A percentile compares a stretch with the other conserved stretches of the same genome.
These are phyloP conservation scores for Parambassis ranga DNA, from an alignment of 2,797 vertebrate species.

Conservation along the genomic window DNA sequence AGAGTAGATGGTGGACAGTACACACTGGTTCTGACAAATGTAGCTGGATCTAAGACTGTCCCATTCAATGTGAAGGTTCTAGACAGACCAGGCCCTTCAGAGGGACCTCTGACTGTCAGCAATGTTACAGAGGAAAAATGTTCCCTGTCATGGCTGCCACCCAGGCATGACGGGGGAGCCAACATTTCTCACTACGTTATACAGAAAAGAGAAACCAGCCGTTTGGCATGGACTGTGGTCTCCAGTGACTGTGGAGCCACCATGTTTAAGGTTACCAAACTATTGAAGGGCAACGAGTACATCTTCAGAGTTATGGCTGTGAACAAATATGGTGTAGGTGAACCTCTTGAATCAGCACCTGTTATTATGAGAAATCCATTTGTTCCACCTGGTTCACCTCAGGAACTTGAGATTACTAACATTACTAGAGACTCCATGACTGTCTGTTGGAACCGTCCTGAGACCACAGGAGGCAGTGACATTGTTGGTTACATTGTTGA, in stretches of 20 bases:
- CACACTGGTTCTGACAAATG: conserved; percentile 93
- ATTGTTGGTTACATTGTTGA: conserved; percentile 94
- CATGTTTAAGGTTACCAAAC: conserved; percentile 95
- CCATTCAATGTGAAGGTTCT: conserved; percentile 94
- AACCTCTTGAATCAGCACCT: conserved; percentile 92
- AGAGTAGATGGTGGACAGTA: conserved; percentile 97
- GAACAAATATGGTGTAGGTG: conserved; percentile 95
- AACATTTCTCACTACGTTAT: conserved; percentile 94
- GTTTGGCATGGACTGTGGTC: conserved; percentile 96
- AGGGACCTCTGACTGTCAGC: conserved; percentile 92
- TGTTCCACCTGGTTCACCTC: conserved; percentile 89
- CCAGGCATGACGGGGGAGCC: conserved; percentile 94
- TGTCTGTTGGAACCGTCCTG: conserved; percentile 93
- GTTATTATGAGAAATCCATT: conserved; percentile 97
- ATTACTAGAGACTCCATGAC: conserved; percentile 98
- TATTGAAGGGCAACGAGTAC: conserved; percentile 97
- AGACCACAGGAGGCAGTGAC: conserved; percentile 92
- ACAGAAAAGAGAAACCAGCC: conserved; percentile 98
- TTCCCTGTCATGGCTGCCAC: conserved; percentile 91
- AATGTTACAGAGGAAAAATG: conserved; percentile 97
- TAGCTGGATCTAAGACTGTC: conserved; percentile 92
- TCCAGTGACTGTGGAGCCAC: conserved; percentile 91
- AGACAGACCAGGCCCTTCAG: conserved; percentile 94
- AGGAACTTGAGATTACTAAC: conserved; percentile 91
- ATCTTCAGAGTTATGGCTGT: conserved; percentile 97